Conservation (phyloP, 2,797 vertebrate species). For the Enteromius unitaeniatus region DNA sequence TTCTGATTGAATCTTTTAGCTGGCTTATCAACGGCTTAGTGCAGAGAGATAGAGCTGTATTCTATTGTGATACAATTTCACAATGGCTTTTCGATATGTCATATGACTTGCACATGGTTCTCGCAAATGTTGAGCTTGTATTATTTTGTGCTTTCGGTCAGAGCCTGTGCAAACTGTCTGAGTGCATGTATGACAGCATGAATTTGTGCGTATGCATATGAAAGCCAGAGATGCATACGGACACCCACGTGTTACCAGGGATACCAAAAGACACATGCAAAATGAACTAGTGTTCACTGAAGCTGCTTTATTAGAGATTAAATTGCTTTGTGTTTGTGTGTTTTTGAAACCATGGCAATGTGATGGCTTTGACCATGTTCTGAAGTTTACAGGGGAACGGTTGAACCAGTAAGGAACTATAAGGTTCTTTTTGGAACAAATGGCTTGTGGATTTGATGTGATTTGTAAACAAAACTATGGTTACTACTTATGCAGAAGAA, state of each 20-base stretch:
- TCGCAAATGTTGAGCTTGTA: constrained; percentile 2
- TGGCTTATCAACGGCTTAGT: constrained; percentile 27
- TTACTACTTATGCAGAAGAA: not conserved
- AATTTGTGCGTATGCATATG: constrained; percentile 4
- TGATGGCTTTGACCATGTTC: not conserved
- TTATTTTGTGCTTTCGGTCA: not conserved
- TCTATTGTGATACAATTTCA: constrained; percentile 18
- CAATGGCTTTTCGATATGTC: constrained; percentile 41
- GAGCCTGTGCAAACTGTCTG: not conserved
- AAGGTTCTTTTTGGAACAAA: not conserved
- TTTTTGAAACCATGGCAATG: not conserved
- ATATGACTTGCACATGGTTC: constrained; percentile 1
- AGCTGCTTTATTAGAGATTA: constrained; percentile 21
- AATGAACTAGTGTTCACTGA: constrained; percentile 25
- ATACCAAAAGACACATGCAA: constrained; percentile 44
- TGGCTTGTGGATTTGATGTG: not conserved
- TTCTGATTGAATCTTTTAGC: constrained; percentile 25
- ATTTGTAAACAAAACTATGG: not conserved
- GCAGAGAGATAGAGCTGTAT: constrained; percentile 3
- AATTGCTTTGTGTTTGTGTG: not conserved
- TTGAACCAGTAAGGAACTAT: not conserved
- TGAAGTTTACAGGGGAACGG: constrained; percentile 18
- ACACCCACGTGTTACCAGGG: constrained; percentile 42
- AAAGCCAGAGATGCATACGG: constrained; percentile 12
- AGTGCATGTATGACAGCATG: not conserved